Base-by-base conservation (phyloP, 2,113 vertebrate species). In the Solenodon paradoxus region DNA sequence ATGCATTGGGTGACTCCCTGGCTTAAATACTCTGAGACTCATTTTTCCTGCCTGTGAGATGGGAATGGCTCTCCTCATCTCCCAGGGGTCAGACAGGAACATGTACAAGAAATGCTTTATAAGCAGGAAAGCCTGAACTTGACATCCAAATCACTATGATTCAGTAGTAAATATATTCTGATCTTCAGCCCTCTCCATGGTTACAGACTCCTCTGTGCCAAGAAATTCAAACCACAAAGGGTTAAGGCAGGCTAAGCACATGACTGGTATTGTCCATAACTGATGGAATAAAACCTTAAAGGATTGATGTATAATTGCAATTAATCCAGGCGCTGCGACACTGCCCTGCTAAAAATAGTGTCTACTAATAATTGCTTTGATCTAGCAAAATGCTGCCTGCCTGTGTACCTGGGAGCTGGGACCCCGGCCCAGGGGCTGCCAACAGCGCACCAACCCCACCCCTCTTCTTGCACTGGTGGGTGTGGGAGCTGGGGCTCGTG, bases 281-380 rank as follows among this genome's bases (percentile, higher is more conserved):
- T 85, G 95, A 94, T 84, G 90, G 81, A 47, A 83, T 77, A 57
- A 86, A n/a, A 81, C 49, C 66, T 77, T 47, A 85, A 85, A 94
- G 89, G 61, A 71, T 45, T 71, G 95, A 95, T 40, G 35, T 85
- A 38, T 80, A 69, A 90, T 49, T 55, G 78, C 74, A 68, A 38
- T 80, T 71, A 88, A 90, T 82, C 93, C 64, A 88, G 92, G 94
- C 87, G 45, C 84, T 19, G 59, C 66, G 92, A 79, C 74, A 72
- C 79, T 28, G 32, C n/a, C 82, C 92, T 59, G 61, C 93, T 96
- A 93, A 94, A 92, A 93, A 97, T 89, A 95, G 66, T 22, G 55
- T 53, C 83, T 61, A 15, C 91, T 64, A 79, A 63, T 89, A 92
- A 95, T 72, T 71, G 47, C 96, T 64, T 89, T 69, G 94, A 94